phyloP scores from a whole-genome alignment of 1,140 invertebrate genomes.

The Drosophila ogumai region DNA sequence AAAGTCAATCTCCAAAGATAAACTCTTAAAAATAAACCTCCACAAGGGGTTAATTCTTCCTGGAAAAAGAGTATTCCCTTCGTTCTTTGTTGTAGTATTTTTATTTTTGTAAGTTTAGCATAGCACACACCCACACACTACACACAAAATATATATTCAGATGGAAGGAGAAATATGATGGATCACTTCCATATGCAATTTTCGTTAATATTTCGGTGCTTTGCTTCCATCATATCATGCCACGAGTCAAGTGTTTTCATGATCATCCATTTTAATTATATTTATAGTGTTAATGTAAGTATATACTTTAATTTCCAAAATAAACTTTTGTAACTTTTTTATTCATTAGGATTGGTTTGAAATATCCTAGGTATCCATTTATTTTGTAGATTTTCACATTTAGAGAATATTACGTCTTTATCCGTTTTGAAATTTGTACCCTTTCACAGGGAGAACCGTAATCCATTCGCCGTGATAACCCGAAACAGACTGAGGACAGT shows the following conservation, averaged over 20 bases:
- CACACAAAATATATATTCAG: constrained; percentile 26
- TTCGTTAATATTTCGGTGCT: constrained; percentile 71
- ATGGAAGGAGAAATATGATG: constrained; percentile 68
- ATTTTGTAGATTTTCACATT: background rate
- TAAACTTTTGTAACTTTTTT: constrained; percentile 3
- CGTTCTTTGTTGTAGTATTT: constrained; percentile 4
- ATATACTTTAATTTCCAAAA: background rate
- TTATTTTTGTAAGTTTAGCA: constrained; percentile 52
- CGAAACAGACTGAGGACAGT: constrained; percentile 56
- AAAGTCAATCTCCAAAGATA: background rate
- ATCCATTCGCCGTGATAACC: constrained; percentile 53
- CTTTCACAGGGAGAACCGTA: constrained; percentile 26
- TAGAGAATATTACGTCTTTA: background rate
- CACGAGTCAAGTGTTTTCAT: constrained; percentile 52
- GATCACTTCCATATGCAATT: constrained; percentile 84
- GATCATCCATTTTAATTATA: constrained; percentile 12
- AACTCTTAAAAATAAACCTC: no score
- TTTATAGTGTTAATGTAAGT: constrained; percentile 33
- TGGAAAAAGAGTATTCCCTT: constrained; percentile 14
- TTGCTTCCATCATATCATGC: constrained; percentile 51
- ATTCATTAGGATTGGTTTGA: background rate
- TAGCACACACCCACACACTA: constrained; percentile 36
- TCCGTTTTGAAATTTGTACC: constrained; percentile 11
- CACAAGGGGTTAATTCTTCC: background rate
- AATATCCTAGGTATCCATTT: background rate